Percentiles rank a stretch among this genome's conserved stretches.
Conservation (phyloP, 2,797 vertebrate species). For the Sus cebifrons region DNA sequence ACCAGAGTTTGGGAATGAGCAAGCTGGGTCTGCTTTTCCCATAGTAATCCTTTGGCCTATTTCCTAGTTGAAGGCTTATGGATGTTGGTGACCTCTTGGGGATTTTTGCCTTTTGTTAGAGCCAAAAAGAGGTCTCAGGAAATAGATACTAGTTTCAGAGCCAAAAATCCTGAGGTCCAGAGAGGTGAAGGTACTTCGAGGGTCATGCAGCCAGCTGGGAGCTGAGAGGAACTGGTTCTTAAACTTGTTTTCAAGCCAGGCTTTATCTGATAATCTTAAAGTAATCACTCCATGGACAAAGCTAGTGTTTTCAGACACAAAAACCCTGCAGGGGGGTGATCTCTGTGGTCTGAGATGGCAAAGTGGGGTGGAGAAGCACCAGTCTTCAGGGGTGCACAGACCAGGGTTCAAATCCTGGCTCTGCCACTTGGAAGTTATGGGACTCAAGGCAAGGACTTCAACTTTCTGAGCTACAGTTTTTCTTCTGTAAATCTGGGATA, state of each 20-base stretch:
- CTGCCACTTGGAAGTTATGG: not conserved
- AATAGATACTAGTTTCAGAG: not conserved
- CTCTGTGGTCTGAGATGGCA: not conserved
- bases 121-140: not conserved
- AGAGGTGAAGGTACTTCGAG: not conserved
- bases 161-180: not conserved
- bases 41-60: not conserved
- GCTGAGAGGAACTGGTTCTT: not conserved
- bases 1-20: not conserved
- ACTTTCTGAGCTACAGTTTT: not conserved
- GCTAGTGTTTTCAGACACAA: not conserved
- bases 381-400: not conserved
- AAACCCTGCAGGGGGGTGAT: not conserved
- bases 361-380: not conserved
- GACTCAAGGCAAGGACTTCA: not conserved
- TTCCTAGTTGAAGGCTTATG: not conserved
- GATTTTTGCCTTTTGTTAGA: not conserved
- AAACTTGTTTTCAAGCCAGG: not conserved
- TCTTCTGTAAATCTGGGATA: slow-evolving; percentile 9
- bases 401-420: not conserved
- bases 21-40: not conserved
- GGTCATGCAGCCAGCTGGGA: not conserved
- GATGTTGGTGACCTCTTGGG: not conserved
- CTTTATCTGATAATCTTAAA: slow-evolving; percentile 17
- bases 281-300: not conserved